These are phyloP conservation scores for Catamblyrhynchus diadema DNA, from an alignment of 2,797 vertebrate genomes.

Conservation along the genomic window DNA sequence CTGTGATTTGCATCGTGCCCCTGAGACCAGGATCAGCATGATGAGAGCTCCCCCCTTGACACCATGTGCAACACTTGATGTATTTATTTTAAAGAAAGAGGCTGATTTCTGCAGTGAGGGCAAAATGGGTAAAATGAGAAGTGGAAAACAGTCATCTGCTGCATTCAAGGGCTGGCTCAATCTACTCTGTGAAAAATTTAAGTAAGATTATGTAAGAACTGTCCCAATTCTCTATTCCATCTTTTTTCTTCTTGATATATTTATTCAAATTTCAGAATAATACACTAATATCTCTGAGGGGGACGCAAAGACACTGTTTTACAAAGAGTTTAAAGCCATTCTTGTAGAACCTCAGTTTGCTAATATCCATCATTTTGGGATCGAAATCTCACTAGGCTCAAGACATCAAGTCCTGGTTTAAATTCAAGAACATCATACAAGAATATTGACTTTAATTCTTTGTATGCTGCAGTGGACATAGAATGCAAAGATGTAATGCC, in stretches of 20 bases:
- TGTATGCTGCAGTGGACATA: neutral
- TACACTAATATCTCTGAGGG: neutral
- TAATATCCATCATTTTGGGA: neutral
- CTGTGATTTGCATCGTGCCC: rapidly evolving
- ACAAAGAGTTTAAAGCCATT: neutral
- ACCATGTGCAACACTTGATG: neutral
- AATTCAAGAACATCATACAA: neutral
- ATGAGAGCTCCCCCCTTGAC: neutral
- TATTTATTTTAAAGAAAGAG: neutral
- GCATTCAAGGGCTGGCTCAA: neutral
- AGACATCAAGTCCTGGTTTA: neutral
- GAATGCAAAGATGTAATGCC: neutral
- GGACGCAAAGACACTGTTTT: neutral
- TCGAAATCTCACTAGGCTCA: neutral
- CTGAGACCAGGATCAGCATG: neutral
- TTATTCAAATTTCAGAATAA: neutral
- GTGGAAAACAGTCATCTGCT: neutral
- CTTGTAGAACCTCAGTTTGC: neutral
- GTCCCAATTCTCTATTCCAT: neutral
- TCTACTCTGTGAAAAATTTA: neutral
- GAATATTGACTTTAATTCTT: neutral
- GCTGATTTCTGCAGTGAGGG: neutral
- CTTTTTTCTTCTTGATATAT: neutral
- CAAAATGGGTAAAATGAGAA: neutral
- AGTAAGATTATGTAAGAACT: neutral